A percentile compares a stretch with the other conserved stretches of the same genome.
phyloP scores from a whole-genome alignment of 1,140 invertebrate genomes.

The Drosophila bocqueti region DNA sequence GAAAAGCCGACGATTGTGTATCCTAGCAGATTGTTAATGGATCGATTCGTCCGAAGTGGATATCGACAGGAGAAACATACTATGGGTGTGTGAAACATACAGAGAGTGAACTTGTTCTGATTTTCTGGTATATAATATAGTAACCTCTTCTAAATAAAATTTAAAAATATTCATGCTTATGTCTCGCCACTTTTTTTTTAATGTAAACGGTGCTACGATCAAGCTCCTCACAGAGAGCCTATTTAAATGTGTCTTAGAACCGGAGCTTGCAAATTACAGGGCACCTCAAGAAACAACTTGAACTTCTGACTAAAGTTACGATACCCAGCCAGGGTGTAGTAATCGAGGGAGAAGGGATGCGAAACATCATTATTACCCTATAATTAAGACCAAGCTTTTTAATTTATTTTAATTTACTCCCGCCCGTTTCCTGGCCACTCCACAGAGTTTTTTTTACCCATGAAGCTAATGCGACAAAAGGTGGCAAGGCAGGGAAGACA shows the following conservation, averaged over 20 bases:
- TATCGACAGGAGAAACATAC: neutral
- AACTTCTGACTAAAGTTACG: neutral
- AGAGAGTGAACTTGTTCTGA: neutral
- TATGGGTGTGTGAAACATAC: neutral
- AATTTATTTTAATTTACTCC: constrained; percentile 46
- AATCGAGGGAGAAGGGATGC: constrained; percentile 1
- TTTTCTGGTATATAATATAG: neutral
- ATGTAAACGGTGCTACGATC: too few species aligned
- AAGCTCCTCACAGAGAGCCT: too few species aligned
- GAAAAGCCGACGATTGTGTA: neutral
- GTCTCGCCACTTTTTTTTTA: too few species aligned
- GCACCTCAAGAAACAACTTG: too few species aligned
- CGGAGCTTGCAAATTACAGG: neutral
- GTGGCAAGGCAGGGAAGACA: neutral
- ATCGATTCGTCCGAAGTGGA: neutral
- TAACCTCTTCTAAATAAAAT: too few species aligned
- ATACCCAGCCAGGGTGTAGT: neutral
- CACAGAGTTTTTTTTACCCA: constrained; percentile 39
- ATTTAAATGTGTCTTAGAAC: neutral
- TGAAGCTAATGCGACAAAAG: constrained; percentile 64
- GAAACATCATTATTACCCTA: constrained; percentile 51
- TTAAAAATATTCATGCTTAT: too few species aligned
- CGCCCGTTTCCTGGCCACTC: constrained; percentile 8
- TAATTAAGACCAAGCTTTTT: constrained; percentile 66
- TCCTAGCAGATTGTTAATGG: neutral